Evolutionary conservation across 2,888 invertebrate species (phyloP), one percentile per base, ranked within the genome.

Genomic region (Caenorhabditis angaria): DNA sequence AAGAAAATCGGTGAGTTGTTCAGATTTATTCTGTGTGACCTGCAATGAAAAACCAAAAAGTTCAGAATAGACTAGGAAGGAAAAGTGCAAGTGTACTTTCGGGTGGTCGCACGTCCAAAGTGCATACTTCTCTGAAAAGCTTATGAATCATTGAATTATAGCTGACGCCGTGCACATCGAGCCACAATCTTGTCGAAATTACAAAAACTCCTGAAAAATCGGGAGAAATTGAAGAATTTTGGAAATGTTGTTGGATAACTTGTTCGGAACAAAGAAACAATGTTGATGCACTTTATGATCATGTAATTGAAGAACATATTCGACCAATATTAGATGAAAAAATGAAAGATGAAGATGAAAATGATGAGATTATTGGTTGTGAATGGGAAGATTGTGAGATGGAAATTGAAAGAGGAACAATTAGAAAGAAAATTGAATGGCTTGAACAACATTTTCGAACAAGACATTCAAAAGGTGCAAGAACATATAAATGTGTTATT

Each of bases 341-440:
- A 18, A 18, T 18, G 41, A 18, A 41, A 18, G 18, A 12, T 12
- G 18, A 18, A 3, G 59, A 24, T 32, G 59, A 41, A 41, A 25
- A n/a, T n/a, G n/a, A 29, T 35, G 20, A 32, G 18, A 35, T 18
- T 5, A n/a, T 25, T 51, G 20, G 22, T 47, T 28, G 22, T 10
- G 28, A 47, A 60, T 48, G 28, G 60, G 59, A 32, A n/a, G 50
- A 51, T 5, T 51, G 51, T 51, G 51, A 51, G 24, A 51, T 51
- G 51, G 22, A 51, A 51, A 51, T 51, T 6, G 22, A 22, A 22
- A 4, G 51, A 6, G 51, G 51, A 8, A 14, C 4, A 3, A 22
- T 51, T 3, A 25, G n/a, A 10, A 51, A 51, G 14, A 51, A 51
- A 22, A 51, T 51, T 22, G 51, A 51, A 51, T 51, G 51, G 51